These are phyloP conservation scores for Clepsis dumicolana DNA, from an alignment of 2,888 invertebrate species.

Conservation along the genomic window DNA sequence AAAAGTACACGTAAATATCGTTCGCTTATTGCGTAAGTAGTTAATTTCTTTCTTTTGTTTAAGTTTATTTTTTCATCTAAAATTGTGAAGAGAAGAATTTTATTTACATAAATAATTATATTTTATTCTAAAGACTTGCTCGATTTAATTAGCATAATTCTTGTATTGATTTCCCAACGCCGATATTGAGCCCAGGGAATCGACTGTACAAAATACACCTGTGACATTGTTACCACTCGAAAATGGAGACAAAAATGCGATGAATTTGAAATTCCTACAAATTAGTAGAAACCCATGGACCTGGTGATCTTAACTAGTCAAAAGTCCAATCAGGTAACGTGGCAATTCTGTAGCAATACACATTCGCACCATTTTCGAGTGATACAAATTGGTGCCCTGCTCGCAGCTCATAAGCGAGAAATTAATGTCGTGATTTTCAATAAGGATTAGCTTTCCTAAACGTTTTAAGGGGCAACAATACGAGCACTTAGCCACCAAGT, in stretches of 20 bases:
- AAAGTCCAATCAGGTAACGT: no score
- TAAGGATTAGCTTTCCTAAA: conserved; percentile 21
- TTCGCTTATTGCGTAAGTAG: conserved; percentile 78
- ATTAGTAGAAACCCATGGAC: no score
- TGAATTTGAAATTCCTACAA: no score
- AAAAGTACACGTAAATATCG: conserved; percentile 70
- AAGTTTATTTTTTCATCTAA: conserved; percentile 20
- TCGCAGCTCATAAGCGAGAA: not conserved
- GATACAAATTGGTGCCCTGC: no score
- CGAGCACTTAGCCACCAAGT: conserved; percentile 40
- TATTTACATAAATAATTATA: not conserved
- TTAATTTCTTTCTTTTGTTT: conserved; percentile 60
- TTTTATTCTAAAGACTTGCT: not conserved
- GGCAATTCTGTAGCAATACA: no score
- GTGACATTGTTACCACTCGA: no score
- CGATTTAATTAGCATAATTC: not conserved
- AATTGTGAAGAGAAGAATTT: not conserved
- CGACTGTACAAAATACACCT: no score
- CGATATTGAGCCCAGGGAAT: no score
- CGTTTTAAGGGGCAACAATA: conserved; percentile 33
- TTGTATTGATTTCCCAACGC: not conserved
- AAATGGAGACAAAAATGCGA: no score
- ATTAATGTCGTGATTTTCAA: conserved; percentile 14
- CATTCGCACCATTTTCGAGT: no score
- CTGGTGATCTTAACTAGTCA: no score